Evolutionary conservation across 2,113 vertebrate genomes (phyloP), one percentile per base, ranked within the genome.

Genomic region (Dasyornis broadbenti): DNA sequence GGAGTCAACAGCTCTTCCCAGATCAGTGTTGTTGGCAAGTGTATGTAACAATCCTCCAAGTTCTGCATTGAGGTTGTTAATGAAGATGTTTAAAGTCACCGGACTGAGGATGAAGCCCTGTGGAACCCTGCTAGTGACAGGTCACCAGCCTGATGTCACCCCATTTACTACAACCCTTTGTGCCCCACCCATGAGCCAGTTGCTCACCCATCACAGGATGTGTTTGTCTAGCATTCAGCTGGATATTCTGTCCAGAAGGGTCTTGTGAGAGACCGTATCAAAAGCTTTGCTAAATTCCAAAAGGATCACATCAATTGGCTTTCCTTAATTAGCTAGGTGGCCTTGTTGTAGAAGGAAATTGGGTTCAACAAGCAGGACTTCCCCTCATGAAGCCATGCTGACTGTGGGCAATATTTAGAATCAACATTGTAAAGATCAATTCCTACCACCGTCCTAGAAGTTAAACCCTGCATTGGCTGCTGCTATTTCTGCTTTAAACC

Each of bases 121-220:
- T 23, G 9, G n/a, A 60, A 21, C 9, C 3, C 3, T 8, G 0
- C 6, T 10, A 14, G 7, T 8, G 24, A 21, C n/a, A 68, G 14
- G 9, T 21, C 14, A 2, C 12, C 17, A 27, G 24, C n/a, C 20
- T 47, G 45, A 30, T 40, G 3, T 10, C 49, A 61, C 30, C 14
- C 17, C 39, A 18, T 22, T 47, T 9, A 15, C 11, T 53, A 10
- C 4, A 50, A 59, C 23, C 19, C 3, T 10, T 21, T 22, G 21
- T 35, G 17, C 21, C 30, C 7, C 13, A 6, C 16, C 23, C 40
- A 7, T 15, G 16, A 60, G 16, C 20, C 39, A 26, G 15, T 15
- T 59, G 3, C 33, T 82, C 20, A 82, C 20, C 13, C 15, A 40
- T 53, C 39, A 9, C n/a, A 27, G 44, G 1, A 17, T 17, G 40